Percentiles rank a stretch among this genome's conserved stretches.
These are phyloP conservation scores for Choloepus hoffmanni DNA, from an alignment of 2,113 vertebrate species.

Conservation along the genomic window DNA sequence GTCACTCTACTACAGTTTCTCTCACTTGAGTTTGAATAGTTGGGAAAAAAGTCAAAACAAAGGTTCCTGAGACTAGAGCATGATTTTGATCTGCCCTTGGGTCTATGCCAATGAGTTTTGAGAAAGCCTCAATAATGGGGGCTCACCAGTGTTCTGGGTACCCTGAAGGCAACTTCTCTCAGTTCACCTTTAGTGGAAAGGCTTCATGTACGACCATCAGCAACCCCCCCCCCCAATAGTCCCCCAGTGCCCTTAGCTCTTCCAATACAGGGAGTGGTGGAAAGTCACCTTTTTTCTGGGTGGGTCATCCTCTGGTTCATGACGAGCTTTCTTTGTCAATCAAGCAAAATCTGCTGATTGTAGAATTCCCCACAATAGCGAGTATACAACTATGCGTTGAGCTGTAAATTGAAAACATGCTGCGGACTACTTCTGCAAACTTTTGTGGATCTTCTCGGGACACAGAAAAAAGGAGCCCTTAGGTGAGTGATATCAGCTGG, in stretches of 20 bases:
- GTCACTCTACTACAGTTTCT: too few relatives aligned
- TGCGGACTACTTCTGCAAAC: not conserved
- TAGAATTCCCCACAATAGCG: not conserved
- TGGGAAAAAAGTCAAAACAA: too few relatives aligned
- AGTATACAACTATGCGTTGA: not conserved
- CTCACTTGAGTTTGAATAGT: too few relatives aligned
- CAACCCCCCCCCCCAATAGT: not conserved
- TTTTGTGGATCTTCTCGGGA: not conserved
- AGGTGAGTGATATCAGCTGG: not conserved
- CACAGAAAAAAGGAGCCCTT: not conserved
- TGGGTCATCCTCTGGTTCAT: too few relatives aligned
- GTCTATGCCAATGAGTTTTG: too few relatives aligned
- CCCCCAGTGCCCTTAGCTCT: not conserved
- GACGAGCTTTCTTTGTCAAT: not conserved
- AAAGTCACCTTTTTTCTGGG: not conserved
- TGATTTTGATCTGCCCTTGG: too few relatives aligned
- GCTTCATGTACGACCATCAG: too few relatives aligned
- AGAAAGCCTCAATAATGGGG: too few relatives aligned
- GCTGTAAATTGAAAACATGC: not conserved
- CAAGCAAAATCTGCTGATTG: not conserved
- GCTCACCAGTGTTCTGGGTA: too few relatives aligned
- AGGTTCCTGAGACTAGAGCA: too few relatives aligned
- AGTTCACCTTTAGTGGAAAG: too few relatives aligned
- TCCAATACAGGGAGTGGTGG: not conserved
- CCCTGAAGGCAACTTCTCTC: too few relatives aligned